Base-by-base conservation (phyloP, 2,888 invertebrate species). In the Thyatira batis region DNA sequence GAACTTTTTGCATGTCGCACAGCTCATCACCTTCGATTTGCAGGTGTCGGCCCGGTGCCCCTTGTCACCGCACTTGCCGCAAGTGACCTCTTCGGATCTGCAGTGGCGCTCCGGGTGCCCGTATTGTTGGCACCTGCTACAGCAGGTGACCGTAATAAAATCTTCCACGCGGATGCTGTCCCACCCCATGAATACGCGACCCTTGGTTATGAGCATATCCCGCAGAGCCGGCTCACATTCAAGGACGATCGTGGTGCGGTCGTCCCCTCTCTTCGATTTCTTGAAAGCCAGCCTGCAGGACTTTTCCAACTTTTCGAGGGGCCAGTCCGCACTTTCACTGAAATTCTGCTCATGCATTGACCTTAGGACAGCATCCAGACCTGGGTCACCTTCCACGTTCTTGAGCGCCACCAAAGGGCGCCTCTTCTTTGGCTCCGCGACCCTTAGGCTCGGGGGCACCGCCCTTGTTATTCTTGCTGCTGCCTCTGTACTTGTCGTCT, bases 81-180 rank as follows among this genome's bases (percentile, higher is more conserved):
- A 76, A 0, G 50, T 56, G 1, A 10, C 20, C 0, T 25, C 45
- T 0, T 27, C 30, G 0, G 67, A 54, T 1, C 60, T 11, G 45
- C 73, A 76, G 21, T 60, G 64, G 1, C 68, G 68, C 1, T 69
- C 75, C 0, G 73, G 73, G 61, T 78, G 73, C 0, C 77, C 78
- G 21, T 74, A 76, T 0, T 60, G 60, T 17, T 79, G 79, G 45
- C 79, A 79, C 3, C 61, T 71, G 0, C 9, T 44, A 50, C 73
- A 73, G 57, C 71, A 69, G 0, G 71, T 68, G 0, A 57, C 60
- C 3, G 33, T 6, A 0, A 66, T 10, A 0, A 48, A 58, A 46
- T 71, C 67, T 0, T 4, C 1, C 0, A 61, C 59, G 0, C 58
- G 53, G 0, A 57, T 53, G 0, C 46, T 63, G 0, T 67, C 58